phyloP scores from a whole-genome alignment of 2,113 vertebrate species.

The Lepus timidus region DNA sequence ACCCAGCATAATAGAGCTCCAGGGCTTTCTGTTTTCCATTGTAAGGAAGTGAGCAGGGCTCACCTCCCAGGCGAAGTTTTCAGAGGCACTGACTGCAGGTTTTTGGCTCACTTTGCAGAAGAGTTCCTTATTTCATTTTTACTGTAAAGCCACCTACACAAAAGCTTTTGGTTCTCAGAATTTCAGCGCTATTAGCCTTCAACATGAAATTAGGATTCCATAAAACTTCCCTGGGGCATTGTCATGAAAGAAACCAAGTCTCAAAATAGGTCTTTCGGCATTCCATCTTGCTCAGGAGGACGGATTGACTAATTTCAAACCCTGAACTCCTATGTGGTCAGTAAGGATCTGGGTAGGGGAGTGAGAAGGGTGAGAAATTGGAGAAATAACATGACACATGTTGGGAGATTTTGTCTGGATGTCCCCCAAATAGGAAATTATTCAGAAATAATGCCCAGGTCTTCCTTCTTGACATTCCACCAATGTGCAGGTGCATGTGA shows the following conservation, averaged over 20 bases:
- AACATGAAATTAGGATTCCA: constrained; percentile 68
- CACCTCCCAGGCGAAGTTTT: constrained; percentile 24
- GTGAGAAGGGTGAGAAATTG: constrained; percentile 43
- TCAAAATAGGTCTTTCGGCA: constrained; percentile 46
- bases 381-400: background rate
- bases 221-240: constrained; percentile 71
- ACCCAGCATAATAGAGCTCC: background rate
- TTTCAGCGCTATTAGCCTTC: constrained; percentile 64
- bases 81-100: constrained; percentile 48
- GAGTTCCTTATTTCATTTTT: constrained; percentile 80
- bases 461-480: constrained; percentile 66
- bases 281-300: background rate
- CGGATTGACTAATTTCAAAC: constrained; percentile 72
- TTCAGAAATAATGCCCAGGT: constrained; percentile 71
- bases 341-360: constrained; percentile 17
- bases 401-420: constrained; percentile 71
- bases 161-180: constrained; percentile 72
- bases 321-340: constrained; percentile 34
- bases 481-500: constrained; percentile 62
- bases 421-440: constrained; percentile 69
- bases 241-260: constrained; percentile 63
- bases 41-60: constrained; percentile 1
- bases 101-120: constrained; percentile 37
- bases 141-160: constrained; percentile 73
- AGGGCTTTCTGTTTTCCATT: background rate